A percentile compares a stretch with the other conserved stretches of the same genome.
Evolutionary conservation across 2,113 vertebrate genomes (phyloP).

Genomic region (Tamias sibiricus): DNA sequence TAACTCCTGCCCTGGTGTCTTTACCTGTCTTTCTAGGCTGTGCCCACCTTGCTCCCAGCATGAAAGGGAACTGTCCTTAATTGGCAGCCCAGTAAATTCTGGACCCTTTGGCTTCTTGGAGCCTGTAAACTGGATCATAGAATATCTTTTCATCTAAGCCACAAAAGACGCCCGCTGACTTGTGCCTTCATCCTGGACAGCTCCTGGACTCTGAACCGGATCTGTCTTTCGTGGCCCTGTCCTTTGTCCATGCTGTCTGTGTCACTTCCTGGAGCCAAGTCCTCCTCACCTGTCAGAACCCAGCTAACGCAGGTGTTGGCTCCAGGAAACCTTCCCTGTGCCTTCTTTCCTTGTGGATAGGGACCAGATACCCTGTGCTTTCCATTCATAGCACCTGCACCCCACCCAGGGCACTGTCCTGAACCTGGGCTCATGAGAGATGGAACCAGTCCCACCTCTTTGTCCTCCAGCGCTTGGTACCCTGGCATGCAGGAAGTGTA

Average conservation of each 20-base stretch:
- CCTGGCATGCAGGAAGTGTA: neutral
- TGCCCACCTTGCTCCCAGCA: neutral
- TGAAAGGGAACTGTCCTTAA: neutral
- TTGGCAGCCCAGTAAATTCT: neutral
- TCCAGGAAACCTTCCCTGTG: neutral
- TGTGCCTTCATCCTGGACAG: neutral
- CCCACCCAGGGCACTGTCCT: neutral
- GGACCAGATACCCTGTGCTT: neutral
- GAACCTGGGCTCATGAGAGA: neutral
- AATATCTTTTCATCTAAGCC: constrained; percentile 15
- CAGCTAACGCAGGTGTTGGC: neutral
- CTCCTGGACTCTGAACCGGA: neutral
- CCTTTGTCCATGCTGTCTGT: neutral
- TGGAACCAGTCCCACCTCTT: neutral
- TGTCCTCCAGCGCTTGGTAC: neutral
- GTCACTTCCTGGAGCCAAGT: neutral
- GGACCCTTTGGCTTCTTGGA: neutral
- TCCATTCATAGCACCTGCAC: neutral
- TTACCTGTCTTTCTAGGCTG: neutral
- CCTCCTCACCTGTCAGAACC: neutral
- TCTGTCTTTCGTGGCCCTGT: neutral
- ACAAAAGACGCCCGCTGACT: neutral
- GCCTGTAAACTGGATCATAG: neutral
- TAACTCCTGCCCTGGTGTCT: neutral
- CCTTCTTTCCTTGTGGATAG: neutral